Evolutionary conservation across 2,888 invertebrate species (phyloP), one percentile per base, ranked within the genome.

Genomic region (Noctua janthe): DNA sequence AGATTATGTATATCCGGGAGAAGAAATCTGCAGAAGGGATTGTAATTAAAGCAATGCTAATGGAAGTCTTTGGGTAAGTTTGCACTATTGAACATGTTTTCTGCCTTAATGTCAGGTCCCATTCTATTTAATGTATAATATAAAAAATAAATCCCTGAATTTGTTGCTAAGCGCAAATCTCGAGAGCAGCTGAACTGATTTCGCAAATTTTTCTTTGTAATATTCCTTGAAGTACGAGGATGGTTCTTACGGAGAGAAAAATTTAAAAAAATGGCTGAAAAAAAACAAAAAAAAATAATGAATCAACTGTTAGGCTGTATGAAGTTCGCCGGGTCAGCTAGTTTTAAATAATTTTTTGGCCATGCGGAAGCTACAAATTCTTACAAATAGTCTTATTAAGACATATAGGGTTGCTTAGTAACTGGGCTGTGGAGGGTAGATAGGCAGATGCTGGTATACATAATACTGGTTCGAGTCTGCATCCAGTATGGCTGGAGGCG

Each of bases 11-110:
- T 79, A 96, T 99, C 75, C 91, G 97, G 10, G 95, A 97, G 85
- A 97, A 97, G 74, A 97, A 98, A 93, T 98, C 98, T 76, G 98
- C 98, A 0, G 97, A 97, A 89, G 98, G 98, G 79, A 97, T 98
- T 81, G 98, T 97, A 90, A 91, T 98, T 66, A 94, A 97, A 87
- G 97, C 98, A 51, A 95, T 98, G 88, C 88, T 98, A 47, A 96
- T 98, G 96, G 98, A 98, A 94, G 95, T 98, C 51, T 95, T 97
- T 74, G 98, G 98, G 98, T 98, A 95, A 94, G 94, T 54, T 76
- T 29, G 8, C 7, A 69, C n/a, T 13, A 64, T 64, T 35, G 17
- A 64, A 59, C n/a, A 59, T 59, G n/a, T n/a, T n/a, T 59, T n/a
- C n/a, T n/a, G n/a, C 13, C n/a, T n/a, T 59, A 59, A 59, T n/a